A percentile compares a stretch with the other conserved stretches of the same genome.
phyloP scores from a whole-genome alignment of 2,888 invertebrate species.

The Eupithecia pulchellata region DNA sequence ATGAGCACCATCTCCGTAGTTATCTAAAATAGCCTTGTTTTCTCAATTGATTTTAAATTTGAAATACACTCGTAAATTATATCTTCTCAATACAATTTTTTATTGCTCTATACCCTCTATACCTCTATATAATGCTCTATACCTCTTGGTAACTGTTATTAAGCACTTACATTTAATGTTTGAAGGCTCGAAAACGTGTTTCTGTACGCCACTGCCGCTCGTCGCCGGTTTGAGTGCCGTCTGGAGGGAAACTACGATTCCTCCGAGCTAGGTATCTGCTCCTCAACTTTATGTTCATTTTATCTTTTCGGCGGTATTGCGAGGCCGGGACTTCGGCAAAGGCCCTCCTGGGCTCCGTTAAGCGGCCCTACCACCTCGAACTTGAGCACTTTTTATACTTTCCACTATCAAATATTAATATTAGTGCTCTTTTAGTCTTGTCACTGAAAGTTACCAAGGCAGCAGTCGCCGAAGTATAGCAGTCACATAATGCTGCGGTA shows the following conservation, averaged over 20 bases:
- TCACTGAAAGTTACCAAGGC: conserved; percentile 41
- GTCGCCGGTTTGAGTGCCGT: conserved; percentile 76
- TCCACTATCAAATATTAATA: conserved; percentile 78
- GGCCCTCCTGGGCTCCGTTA: conserved; percentile 83
- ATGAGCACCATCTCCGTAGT: background rate
- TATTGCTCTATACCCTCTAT: background rate
- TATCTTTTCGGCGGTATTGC: conserved; percentile 84
- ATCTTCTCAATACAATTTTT: background rate
- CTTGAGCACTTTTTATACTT: conserved; percentile 76
- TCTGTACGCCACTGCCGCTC: conserved; percentile 63
- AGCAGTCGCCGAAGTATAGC: background rate
- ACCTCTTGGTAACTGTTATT: background rate
- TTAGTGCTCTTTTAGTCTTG: conserved; percentile 55
- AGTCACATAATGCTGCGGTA: background rate
- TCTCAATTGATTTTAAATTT: background rate
- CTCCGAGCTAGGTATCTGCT: conserved; percentile 81
- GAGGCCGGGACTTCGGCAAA: conserved; percentile 77
- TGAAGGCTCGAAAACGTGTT: conserved; percentile 30
- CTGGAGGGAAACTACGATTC: conserved; percentile 82
- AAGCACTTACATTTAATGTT: conserved; percentile 14
- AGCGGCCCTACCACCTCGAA: conserved; percentile 71
- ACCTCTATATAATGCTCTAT: no score
- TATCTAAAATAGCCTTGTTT: background rate
- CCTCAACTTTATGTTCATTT: conserved; percentile 85
- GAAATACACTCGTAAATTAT: background rate